These are phyloP conservation scores for Malachius bipustulatus DNA, from an alignment of 2,888 invertebrate genomes.

Conservation along the genomic window DNA sequence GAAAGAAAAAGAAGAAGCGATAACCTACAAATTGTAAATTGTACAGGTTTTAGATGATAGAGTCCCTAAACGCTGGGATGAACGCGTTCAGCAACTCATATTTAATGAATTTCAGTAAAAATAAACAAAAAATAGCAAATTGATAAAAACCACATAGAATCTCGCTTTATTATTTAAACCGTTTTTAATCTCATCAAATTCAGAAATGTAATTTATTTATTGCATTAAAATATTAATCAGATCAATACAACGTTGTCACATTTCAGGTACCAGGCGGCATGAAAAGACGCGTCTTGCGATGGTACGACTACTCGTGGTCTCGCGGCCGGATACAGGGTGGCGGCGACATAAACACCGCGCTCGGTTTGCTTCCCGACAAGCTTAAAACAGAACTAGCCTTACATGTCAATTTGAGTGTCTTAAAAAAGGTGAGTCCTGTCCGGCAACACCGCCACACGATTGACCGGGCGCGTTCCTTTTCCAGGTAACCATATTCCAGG, in stretches of 20 bases:
- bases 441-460: too few relatives aligned
- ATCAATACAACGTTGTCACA: too few relatives aligned
- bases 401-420: constrained; percentile 87
- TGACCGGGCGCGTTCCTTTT: too few relatives aligned
- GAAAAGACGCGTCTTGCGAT: constrained; percentile 88
- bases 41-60: too few relatives aligned
- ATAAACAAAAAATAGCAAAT: too few relatives aligned
- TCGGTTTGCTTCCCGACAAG: constrained; percentile 88
- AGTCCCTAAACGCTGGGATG: too few relatives aligned
- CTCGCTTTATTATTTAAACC: constrained; percentile 8
- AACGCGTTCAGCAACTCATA: too few relatives aligned
- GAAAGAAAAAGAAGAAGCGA: too few relatives aligned
- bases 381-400: constrained; percentile 92
- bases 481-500: constrained; percentile 91
- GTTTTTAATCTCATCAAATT: constrained; percentile 4
- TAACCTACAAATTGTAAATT: too few relatives aligned
- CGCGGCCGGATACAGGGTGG: constrained; percentile 91
- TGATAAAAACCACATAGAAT: too few relatives aligned
- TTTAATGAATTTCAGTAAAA: too few relatives aligned
- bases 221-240: constrained; percentile 1
- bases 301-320: constrained; percentile 99
- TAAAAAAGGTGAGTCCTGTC: constrained; percentile 85
- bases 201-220: too few relatives aligned
- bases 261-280: constrained; percentile 77
- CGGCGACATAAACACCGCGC: constrained; percentile 89